Conservation (phyloP, 2,888 invertebrate genomes). For the Prenolepis imparis region DNA sequence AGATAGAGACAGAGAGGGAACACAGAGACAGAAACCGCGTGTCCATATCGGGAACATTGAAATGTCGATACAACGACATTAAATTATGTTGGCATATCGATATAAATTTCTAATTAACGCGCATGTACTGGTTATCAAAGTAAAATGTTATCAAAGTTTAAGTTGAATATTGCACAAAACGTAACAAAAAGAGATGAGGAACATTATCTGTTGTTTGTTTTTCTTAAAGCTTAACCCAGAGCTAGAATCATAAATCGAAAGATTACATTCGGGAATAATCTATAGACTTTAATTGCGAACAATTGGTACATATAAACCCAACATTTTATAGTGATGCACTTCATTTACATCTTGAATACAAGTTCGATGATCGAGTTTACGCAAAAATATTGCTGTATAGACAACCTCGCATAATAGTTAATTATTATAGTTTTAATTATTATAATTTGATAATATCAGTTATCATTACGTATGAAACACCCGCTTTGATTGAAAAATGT, state of each 20-base stretch:
- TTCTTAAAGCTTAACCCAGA: neutral
- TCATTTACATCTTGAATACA: neutral
- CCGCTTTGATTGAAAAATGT: no score
- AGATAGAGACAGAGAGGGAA: neutral
- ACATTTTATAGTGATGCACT: neutral
- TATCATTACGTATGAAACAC: neutral
- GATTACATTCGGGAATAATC: neutral
- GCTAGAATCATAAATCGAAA: neutral
- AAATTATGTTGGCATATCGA: slow-evolving; percentile 1
- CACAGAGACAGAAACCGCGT: neutral
- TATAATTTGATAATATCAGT: slow-evolving; percentile 22
- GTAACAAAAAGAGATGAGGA: neutral
- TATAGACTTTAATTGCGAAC: neutral
- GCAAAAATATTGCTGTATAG: neutral
- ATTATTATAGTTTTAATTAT: slow-evolving; percentile 52
- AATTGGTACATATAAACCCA: neutral
- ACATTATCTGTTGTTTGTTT: neutral
- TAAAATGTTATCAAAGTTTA: no score
- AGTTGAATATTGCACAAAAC: neutral
- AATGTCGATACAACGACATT: neutral
- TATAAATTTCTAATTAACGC: neutral
- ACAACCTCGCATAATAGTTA: neutral
- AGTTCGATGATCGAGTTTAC: neutral
- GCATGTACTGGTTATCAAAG: slow-evolving; percentile 2
- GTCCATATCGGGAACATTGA: neutral